Conservation (phyloP, 1,140 invertebrate species). For the Tetraneura akinire region DNA sequence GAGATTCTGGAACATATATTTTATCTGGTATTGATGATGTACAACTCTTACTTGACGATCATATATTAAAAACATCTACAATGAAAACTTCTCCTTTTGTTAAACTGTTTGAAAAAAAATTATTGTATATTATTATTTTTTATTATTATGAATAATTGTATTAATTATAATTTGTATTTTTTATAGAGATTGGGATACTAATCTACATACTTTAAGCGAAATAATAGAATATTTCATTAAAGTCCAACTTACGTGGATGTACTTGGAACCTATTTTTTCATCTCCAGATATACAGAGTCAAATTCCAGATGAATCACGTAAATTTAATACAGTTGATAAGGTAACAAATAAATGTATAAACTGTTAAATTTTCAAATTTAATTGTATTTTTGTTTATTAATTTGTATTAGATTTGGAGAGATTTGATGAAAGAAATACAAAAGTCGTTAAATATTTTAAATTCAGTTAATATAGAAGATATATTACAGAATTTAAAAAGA, state of each 20-base stretch:
- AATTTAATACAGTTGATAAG: conserved; percentile 90
- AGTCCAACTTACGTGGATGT: conserved; percentile 97
- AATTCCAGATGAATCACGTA: conserved; percentile 85
- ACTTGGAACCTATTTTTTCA: conserved; percentile 95
- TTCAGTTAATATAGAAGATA: conserved; percentile 88
- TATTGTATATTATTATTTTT: conserved; percentile 6
- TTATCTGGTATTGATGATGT: conserved; percentile 92
- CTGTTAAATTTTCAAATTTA: too few species aligned
- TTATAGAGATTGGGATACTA: conserved; percentile 75
- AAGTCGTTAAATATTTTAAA: conserved; percentile 78
- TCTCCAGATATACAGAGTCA: conserved; percentile 96
- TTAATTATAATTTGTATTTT: not conserved
- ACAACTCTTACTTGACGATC: conserved; percentile 92
- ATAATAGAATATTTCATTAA: conserved; percentile 95
- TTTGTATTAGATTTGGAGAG: conserved; percentile 77
- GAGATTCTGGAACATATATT: conserved; percentile 90
- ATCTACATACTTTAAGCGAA: conserved; percentile 78
- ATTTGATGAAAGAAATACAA: conserved; percentile 87
- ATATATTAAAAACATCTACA: conserved; percentile 94
- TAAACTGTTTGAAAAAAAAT: conserved; percentile 79
- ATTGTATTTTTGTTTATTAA: not conserved
- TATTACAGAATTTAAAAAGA: conserved; percentile 87
- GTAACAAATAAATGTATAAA: conserved; percentile 58
- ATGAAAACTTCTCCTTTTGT: conserved; percentile 97
- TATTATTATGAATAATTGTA: not conserved